These are phyloP conservation scores for Thalassaphorura encarpata DNA, from an alignment of 1,140 invertebrate species.

Conservation along the genomic window DNA sequence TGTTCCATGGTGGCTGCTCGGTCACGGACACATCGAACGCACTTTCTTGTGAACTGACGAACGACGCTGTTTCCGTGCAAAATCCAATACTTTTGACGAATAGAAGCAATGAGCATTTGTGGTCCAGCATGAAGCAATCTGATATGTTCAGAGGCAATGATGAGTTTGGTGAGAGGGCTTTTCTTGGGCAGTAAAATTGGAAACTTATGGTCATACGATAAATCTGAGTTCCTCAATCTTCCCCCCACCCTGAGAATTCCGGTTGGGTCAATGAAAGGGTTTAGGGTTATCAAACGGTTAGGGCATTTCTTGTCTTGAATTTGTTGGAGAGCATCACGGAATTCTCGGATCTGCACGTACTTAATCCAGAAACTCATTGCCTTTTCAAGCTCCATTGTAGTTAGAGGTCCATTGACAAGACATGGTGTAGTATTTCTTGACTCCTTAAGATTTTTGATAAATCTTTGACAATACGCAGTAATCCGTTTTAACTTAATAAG, in stretches of 20 bases:
- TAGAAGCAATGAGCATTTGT: background rate
- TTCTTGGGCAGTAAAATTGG: slow-evolving; percentile 36
- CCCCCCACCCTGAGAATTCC: slow-evolving; percentile 38
- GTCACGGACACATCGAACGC: background rate
- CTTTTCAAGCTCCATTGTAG: background rate
- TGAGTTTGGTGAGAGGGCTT: slow-evolving; percentile 32
- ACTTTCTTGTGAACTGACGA: background rate
- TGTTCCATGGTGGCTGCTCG: background rate
- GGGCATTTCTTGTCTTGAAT: background rate
- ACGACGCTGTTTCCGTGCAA: background rate
- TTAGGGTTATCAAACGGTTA: background rate
- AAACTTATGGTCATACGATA: slow-evolving; percentile 36
- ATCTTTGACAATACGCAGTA: background rate
- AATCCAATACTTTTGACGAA: background rate
- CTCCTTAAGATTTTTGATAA: background rate
- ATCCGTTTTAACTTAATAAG: background rate
- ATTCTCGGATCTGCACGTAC: background rate
- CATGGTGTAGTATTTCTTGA: background rate
- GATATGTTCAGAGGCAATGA: slow-evolving; percentile 33
- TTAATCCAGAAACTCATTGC: background rate
- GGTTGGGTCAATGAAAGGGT: slow-evolving; percentile 34
- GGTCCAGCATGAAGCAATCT: slow-evolving; percentile 26
- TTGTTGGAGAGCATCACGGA: background rate
- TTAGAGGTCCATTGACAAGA: background rate
- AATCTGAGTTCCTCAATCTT: slow-evolving; percentile 32